Conservation (phyloP, 1,140 invertebrate genomes). For the Coenobita brevimanus region DNA sequence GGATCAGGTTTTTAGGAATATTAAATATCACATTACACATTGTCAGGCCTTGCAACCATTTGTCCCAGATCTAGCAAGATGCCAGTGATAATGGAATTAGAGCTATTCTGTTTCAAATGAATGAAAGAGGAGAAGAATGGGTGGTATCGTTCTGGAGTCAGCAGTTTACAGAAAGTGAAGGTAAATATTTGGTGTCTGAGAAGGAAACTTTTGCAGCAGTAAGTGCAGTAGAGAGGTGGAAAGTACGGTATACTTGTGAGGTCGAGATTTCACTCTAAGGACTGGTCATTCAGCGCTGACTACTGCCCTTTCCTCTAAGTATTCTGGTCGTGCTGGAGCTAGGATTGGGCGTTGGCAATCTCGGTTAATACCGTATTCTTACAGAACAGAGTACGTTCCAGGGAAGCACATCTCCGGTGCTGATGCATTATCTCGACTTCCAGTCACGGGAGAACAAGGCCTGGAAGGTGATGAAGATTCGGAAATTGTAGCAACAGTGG, state of each 20-base stretch:
- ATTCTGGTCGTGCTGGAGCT: background rate
- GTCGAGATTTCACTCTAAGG: background rate
- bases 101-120: no score
- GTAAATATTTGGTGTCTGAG: constrained; percentile 14
- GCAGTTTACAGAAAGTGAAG: no score
- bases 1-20: no score
- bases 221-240: constrained; percentile 3
- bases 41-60: no score
- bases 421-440: background rate
- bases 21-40: no score
- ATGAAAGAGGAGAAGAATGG: no score
- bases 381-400: constrained; percentile 3
- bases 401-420: background rate
- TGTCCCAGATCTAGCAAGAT: no score
- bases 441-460: background rate
- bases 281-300: no score
- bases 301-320: no score
- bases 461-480: background rate
- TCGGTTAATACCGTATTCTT: constrained; percentile 17
- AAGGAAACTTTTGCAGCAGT: constrained; percentile 11
- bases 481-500: background rate
- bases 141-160: no score
- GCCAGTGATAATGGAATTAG: no score
- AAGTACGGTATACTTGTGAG: constrained; percentile 12
- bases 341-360: constrained; percentile 3